These are phyloP conservation scores for Calonectris borealis DNA, from an alignment of 2,113 vertebrate genomes.

Conservation along the genomic window DNA sequence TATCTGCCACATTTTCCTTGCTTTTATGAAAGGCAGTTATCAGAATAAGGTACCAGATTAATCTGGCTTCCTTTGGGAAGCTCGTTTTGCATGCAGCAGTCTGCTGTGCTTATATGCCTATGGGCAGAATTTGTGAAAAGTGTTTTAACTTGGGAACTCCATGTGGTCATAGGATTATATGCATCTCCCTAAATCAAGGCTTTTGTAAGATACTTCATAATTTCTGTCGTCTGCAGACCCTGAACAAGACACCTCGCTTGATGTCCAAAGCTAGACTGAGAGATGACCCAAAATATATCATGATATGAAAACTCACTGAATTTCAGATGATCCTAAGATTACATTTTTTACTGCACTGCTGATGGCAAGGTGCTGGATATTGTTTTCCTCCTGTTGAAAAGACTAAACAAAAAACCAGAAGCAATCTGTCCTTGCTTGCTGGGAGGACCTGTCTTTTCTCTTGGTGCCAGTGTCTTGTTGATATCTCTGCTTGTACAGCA, in stretches of 20 bases:
- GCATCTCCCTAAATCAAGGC: background rate
- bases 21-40: slow-evolving; percentile 7
- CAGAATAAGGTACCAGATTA: background rate
- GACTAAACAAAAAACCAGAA: background rate
- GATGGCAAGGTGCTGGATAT: background rate
- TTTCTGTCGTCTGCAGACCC: background rate
- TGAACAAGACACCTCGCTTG: accelerated
- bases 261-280: background rate
- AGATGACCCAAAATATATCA: background rate
- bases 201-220: background rate
- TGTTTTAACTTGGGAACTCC: background rate
- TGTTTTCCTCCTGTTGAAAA: background rate
- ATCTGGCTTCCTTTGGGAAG: background rate
- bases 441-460: background rate
- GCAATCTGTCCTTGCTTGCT: background rate
- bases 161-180: background rate
- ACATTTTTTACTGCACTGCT: background rate
- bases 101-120: background rate
- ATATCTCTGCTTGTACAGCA: background rate
- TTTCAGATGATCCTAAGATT: background rate
- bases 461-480: background rate
- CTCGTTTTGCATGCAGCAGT: background rate
- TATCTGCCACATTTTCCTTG: background rate
- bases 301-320: background rate
- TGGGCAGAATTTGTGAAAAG: background rate